Conservation (phyloP, 2,113 vertebrate species). For the Urocynchramus pylzowi region DNA sequence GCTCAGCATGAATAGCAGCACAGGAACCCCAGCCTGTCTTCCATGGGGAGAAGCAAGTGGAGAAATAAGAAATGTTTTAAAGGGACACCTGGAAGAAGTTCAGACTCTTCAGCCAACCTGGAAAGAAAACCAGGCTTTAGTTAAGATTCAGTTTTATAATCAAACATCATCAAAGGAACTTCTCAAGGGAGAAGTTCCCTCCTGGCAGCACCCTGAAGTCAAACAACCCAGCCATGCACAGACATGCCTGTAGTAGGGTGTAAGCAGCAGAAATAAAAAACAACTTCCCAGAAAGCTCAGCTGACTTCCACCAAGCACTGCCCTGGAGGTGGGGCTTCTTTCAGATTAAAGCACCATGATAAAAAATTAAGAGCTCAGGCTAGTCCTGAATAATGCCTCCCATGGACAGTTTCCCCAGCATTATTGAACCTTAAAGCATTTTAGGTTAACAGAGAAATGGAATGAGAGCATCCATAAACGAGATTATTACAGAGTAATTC, state of each 20-base stretch:
- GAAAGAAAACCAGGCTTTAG: neutral
- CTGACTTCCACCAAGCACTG: neutral
- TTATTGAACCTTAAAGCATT: fast-evolving
- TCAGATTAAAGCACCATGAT: neutral
- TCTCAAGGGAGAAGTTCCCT: neutral
- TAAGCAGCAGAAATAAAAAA: neutral
- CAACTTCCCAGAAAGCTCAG: neutral
- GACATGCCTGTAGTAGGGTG: fast-evolving
- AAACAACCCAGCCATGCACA: neutral
- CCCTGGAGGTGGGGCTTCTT: neutral
- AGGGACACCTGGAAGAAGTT: neutral
- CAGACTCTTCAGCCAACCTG: neutral
- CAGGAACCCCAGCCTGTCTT: neutral
- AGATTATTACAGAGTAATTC: neutral
- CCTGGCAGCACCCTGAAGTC: neutral
- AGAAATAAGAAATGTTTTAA: neutral
- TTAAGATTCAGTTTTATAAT: neutral
- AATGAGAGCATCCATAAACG: neutral
- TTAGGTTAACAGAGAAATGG: neutral
- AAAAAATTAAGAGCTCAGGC: neutral
- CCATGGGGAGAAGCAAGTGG: neutral
- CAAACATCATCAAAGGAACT: neutral
- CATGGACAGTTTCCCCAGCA: fast-evolving
- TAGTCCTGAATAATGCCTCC: neutral
- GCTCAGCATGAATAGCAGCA: neutral